Evolutionary conservation across 2,888 invertebrate species (phyloP).

Genomic region (Hipparchia semele): DNA sequence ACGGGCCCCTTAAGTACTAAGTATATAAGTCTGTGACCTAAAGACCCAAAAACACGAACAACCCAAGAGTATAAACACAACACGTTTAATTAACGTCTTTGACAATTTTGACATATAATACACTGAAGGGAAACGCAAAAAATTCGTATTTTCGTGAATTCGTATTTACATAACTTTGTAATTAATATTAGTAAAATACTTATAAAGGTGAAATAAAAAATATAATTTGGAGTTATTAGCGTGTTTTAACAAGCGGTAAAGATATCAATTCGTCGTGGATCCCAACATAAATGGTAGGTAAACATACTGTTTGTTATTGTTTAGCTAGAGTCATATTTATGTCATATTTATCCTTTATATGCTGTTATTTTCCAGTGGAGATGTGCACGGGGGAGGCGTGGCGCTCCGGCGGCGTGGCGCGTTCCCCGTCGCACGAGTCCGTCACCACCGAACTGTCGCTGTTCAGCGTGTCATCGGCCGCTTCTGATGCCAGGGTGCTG

Average conservation of each 20-base stretch:
- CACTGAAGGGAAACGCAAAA: no score
- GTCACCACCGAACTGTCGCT: slow-evolving; percentile 92
- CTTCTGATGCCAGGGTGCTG: slow-evolving; percentile 71
- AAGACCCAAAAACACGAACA: no score
- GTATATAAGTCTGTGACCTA: no score
- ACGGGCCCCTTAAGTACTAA: no score
- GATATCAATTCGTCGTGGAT: slow-evolving; percentile 60
- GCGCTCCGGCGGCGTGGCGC: slow-evolving; percentile 69
- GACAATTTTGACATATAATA: no score
- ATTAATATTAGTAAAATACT: no score
- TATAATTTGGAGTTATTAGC: neutral
- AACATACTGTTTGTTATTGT: slow-evolving; percentile 46
- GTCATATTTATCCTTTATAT: no score
- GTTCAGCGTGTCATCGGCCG: slow-evolving; percentile 88
- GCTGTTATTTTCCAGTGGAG: slow-evolving; percentile 61
- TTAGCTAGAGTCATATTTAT: slow-evolving; percentile 1
- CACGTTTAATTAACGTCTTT: no score
- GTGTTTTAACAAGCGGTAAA: slow-evolving; percentile 21
- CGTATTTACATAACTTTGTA: no score
- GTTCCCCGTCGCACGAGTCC: slow-evolving; percentile 93
- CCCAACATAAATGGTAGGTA: slow-evolving; percentile 70
- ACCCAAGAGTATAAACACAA: no score
- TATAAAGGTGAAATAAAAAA: no score
- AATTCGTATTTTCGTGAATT: no score
- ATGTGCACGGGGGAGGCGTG: slow-evolving; percentile 69